Conservation (phyloP, 2,797 vertebrate genomes). For the Acipenser ruthenus region DNA sequence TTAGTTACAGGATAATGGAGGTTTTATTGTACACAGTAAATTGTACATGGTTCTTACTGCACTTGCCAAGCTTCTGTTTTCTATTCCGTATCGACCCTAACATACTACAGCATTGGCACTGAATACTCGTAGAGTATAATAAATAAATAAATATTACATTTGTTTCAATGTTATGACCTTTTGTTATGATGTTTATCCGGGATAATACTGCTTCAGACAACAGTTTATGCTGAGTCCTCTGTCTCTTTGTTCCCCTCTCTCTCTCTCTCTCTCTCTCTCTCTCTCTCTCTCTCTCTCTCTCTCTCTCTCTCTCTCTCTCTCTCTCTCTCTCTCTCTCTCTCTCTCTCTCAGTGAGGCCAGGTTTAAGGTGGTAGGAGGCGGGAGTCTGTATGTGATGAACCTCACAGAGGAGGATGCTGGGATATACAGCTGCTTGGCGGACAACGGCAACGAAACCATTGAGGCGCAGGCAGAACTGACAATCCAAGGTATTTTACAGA, state of each 20-base stretch:
- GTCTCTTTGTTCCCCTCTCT: neutral
- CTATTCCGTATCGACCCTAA: too few relatives aligned
- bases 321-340: neutral
- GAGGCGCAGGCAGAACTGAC: constrained; percentile 74
- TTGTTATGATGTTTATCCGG: too few relatives aligned
- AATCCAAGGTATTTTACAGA: constrained; percentile 70
- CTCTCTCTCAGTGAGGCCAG: constrained; percentile 44
- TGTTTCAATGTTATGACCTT: too few relatives aligned
- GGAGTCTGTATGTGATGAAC: constrained; percentile 69
- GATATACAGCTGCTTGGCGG: constrained; percentile 72
- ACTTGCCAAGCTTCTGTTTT: too few relatives aligned
- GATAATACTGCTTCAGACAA: too few relatives aligned
- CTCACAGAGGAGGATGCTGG: constrained; percentile 71
- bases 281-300: neutral
- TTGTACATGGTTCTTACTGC: too few relatives aligned
- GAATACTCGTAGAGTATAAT: too few relatives aligned
- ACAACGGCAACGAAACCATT: constrained; percentile 69
- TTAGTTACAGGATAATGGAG: too few relatives aligned
- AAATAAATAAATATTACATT: too few relatives aligned
- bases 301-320: neutral
- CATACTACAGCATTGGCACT: too few relatives aligned
- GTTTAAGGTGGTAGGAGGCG: constrained; percentile 64
- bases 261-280: neutral
- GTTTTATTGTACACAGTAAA: too few relatives aligned
- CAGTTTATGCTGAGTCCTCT: neutral